Conservation (phyloP, 2,888 invertebrate genomes). For the Phymatocera aterrima region DNA sequence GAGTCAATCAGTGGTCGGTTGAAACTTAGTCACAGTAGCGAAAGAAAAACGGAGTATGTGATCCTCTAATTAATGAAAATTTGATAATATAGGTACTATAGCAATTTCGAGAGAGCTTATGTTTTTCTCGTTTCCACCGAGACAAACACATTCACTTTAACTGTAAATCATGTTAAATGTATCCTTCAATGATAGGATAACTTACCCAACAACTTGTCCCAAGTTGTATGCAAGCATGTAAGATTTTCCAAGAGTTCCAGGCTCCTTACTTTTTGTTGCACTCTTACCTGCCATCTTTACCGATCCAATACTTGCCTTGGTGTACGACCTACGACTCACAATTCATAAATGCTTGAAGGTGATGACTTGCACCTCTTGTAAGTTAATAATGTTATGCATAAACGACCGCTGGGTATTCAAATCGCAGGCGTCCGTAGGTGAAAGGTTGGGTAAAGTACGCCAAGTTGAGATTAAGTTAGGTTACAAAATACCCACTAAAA, state of each 20-base stretch:
- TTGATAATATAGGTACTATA: no score
- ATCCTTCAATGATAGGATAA: constrained; percentile 50
- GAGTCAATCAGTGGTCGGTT: no score
- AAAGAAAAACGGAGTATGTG: no score
- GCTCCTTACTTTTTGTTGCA: constrained; percentile 74
- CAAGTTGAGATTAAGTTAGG: no score
- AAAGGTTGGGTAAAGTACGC: no score
- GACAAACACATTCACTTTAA: neutral
- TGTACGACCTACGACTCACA: neutral
- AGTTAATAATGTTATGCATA: neutral
- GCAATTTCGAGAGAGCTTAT: no score
- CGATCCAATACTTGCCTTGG: neutral
- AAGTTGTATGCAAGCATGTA: constrained; percentile 86
- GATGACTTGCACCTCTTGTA: constrained; percentile 21
- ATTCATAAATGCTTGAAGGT: neutral
- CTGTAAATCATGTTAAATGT: neutral
- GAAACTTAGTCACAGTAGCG: no score
- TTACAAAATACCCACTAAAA: neutral
- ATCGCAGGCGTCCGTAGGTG: no score
- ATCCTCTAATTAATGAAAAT: no score
- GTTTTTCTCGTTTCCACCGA: neutral
- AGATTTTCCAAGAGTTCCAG: constrained; percentile 77
- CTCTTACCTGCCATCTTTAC: constrained; percentile 31
- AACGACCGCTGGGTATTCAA: no score
- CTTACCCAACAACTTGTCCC: constrained; percentile 85